Conservation (phyloP, 2,888 invertebrate genomes). For the Pelosia muscerda region DNA sequence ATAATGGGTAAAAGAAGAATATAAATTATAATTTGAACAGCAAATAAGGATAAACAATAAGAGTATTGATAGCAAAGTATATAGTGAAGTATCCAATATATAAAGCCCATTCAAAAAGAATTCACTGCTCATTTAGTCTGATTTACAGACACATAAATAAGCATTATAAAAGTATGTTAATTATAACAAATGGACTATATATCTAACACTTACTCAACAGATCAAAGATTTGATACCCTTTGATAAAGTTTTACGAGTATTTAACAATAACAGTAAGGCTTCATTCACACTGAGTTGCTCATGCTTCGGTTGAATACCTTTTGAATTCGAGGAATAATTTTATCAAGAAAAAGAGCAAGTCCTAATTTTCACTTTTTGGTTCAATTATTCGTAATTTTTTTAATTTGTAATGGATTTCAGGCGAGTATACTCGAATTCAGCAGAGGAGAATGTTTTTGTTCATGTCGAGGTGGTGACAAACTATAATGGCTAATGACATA, state of each 20-base stretch:
- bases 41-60: slow-evolving; percentile 20
- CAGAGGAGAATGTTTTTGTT: no score
- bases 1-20: slow-evolving; percentile 15
- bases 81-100: slow-evolving; percentile 10
- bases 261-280: slow-evolving; percentile 48
- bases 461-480: no score
- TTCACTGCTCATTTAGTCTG: slow-evolving; percentile 22
- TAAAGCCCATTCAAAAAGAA: slow-evolving; percentile 18
- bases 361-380: not conserved
- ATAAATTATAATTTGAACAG: slow-evolving; percentile 25
- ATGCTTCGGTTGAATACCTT: not conserved
- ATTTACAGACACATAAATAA: slow-evolving; percentile 32
- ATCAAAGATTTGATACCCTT: slow-evolving; percentile 51
- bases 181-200: slow-evolving; percentile 46
- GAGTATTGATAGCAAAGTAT: slow-evolving; percentile 17
- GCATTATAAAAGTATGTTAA: slow-evolving; percentile 39
- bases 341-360: not conserved
- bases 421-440: no score
- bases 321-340: not conserved
- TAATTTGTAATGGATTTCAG: no score
- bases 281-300: slow-evolving; percentile 4
- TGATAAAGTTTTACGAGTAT: slow-evolving; percentile 49
- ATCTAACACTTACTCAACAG: slow-evolving; percentile 49
- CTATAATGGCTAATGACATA: no score
- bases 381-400: not conserved